Evolutionary conservation across 1,140 invertebrate species (phyloP).

Genomic region (Cydia fagiglandana): DNA sequence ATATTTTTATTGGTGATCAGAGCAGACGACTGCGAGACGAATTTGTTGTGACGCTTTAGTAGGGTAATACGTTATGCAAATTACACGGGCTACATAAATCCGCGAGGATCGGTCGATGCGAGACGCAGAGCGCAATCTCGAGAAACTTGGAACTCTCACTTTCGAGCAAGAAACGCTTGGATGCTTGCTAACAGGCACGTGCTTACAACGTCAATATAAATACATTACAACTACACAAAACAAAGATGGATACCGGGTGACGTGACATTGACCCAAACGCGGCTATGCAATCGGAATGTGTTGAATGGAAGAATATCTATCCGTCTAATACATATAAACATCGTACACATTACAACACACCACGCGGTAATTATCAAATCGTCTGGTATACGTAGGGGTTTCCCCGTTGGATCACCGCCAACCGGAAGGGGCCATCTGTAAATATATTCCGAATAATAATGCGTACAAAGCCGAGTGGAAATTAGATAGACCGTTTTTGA

Average conservation of each 20-base stretch:
- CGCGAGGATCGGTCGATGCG: constrained; percentile 51
- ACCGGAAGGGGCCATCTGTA: constrained; percentile 64
- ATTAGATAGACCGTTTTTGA: constrained; percentile 7
- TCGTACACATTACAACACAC: constrained; percentile 42
- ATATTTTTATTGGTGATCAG: not conserved
- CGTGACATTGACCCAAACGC: constrained; percentile 62
- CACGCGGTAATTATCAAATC: constrained; percentile 69
- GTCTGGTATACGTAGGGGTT: constrained; percentile 68
- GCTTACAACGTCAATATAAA: constrained; percentile 60
- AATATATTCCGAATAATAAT: constrained; percentile 69
- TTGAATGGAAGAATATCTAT: constrained; percentile 46
- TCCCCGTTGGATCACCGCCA: constrained; percentile 68
- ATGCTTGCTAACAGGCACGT: constrained; percentile 42
- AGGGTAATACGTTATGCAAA: constrained; percentile 25
- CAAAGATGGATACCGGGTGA: constrained; percentile 52
- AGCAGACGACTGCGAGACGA: constrained; percentile 11
- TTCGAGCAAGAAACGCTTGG: constrained; percentile 65
- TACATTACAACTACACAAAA: constrained; percentile 58
- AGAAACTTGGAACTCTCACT: constrained; percentile 71
- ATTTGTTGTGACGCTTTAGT: constrained; percentile 13
- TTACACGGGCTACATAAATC: constrained; percentile 41
- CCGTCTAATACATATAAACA: constrained; percentile 43
- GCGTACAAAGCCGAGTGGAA: constrained; percentile 47
- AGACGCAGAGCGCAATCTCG: constrained; percentile 50
- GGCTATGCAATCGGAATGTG: constrained; percentile 38